Evolutionary conservation across 2,888 invertebrate genomes (phyloP).

Genomic region (Aporophyla nigra): DNA sequence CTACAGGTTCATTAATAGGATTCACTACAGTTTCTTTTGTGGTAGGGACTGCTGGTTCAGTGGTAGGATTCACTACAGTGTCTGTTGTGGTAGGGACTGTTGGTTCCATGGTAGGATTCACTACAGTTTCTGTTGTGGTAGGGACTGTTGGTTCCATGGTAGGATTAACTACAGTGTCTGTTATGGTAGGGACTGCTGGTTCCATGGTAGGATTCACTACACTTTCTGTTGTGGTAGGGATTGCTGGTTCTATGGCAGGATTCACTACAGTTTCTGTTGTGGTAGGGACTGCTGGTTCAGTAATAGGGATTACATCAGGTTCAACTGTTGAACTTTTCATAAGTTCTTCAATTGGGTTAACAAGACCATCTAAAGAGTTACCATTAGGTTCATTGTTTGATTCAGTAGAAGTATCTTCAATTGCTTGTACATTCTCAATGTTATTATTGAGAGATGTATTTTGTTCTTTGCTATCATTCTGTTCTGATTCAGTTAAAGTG

Average conservation of each 20-base stretch:
- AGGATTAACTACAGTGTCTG: slow-evolving; percentile 4
- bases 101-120: slow-evolving; percentile 20
- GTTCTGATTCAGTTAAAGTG: slow-evolving; percentile 65
- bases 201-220: slow-evolving; percentile 13
- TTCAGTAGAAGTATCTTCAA: slow-evolving; percentile 62
- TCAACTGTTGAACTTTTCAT: slow-evolving; percentile 8
- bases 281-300: slow-evolving; percentile 15
- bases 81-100: slow-evolving; percentile 6
- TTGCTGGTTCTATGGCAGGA: too few relatives aligned
- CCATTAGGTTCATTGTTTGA: slow-evolving; percentile 65
- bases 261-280: slow-evolving; percentile 9
- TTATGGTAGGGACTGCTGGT: not conserved
- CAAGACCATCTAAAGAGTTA: slow-evolving; percentile 45
- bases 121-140: too few relatives aligned
- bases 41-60: too few relatives aligned
- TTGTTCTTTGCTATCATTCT: slow-evolving; percentile 70
- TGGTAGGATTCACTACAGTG: not conserved
- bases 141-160: too few relatives aligned
- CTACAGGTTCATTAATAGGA: slow-evolving; percentile 32
- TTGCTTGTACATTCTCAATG: slow-evolving; percentile 58
- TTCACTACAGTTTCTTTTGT: not conserved
- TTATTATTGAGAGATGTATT: slow-evolving; percentile 70
- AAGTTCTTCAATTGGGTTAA: slow-evolving; percentile 20
- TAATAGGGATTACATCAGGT: slow-evolving; percentile 24
- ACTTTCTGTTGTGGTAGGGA: too few relatives aligned